Base-by-base conservation (phyloP, 2,888 invertebrate genomes). In the Osmoderma eremita region DNA sequence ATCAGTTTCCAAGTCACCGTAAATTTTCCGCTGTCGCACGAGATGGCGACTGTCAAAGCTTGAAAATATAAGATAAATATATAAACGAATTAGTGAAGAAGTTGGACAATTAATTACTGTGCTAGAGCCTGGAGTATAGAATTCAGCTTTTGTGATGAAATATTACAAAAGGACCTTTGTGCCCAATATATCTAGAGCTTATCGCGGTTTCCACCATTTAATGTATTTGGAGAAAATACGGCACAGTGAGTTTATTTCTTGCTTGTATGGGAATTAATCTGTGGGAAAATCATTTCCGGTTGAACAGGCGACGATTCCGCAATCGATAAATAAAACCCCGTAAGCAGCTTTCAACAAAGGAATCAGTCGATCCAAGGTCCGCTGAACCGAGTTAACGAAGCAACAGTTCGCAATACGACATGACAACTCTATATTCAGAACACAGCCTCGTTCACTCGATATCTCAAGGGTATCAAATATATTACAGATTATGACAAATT, bases 401-500 rank as follows among this genome's bases (percentile, higher is more conserved):
- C 39, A 54, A 54, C 54, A 54, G 54, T 54, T 22, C 50, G 22
- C 22, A 30, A 30, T 20, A 2, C 17, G 8, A 48, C 48, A 12
- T 48, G 20, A 48, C 8, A 18, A 48, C n/a, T 48, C 20, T 48
- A 48, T 48, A 20, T 48, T 20, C 18, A 48, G 48, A 8, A 18
- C 20, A 22, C 20, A 20, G 41, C 13, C 39, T 18, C 22, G n/a
- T 41, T 56, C 22, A 22, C 39, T 13, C 56, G 13, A 56, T 56
- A 56, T 56, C 41, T 56, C 56, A 41, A 56, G 41, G 41, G 13
- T 56, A 56, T 22, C 22, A 56, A 41, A 41, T 22, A 41, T 41
- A 56, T 56, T 41, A 56, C 20, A 56, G 56, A 56, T 56, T 56
- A 56, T 13, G 56, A 39, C 56, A 56, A 56, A 41, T 41, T 15